phyloP scores from a whole-genome alignment of 2,797 vertebrate genomes.

The Sebastes iracundus region DNA sequence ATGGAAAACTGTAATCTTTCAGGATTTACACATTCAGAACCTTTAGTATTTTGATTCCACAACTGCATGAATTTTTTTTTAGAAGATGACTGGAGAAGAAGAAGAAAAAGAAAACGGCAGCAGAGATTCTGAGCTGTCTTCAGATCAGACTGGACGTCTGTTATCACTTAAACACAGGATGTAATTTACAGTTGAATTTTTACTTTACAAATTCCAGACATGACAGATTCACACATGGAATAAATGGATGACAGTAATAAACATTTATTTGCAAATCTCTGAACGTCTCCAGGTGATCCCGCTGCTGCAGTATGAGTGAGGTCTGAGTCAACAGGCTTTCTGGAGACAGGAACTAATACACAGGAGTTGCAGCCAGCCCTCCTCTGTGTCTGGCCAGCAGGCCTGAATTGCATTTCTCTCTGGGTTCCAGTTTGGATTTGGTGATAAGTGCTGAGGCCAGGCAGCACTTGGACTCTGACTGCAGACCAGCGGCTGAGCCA shows the following conservation, averaged over 20 bases:
- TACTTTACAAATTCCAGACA: slow-evolving; percentile 21
- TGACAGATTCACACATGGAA: slow-evolving; percentile 22
- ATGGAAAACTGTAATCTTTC: background rate
- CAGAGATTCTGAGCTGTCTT: background rate
- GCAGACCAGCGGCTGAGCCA: slow-evolving; percentile 50
- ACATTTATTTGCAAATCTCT: slow-evolving; percentile 1
- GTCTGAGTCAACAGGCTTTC: slow-evolving; percentile 42
- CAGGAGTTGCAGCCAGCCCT: slow-evolving; percentile 46
- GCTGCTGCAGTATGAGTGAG: background rate
- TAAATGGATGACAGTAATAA: slow-evolving; percentile 21
- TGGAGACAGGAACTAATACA: slow-evolving; percentile 29
- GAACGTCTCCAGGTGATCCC: slow-evolving; percentile 2
- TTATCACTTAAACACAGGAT: slow-evolving; percentile 11
- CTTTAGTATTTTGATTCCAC: background rate
- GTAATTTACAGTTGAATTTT: background rate
- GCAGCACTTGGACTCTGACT: slow-evolving; percentile 64
- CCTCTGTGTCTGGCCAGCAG: slow-evolving; percentile 48
- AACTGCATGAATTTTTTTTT: background rate
- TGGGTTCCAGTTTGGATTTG: slow-evolving; percentile 76
- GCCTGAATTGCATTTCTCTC: slow-evolving; percentile 69
- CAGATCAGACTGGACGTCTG: background rate
- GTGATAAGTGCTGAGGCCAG: slow-evolving; percentile 69
- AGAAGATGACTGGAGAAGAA: background rate
- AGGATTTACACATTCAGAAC: background rate
- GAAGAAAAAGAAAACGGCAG: background rate